Base-by-base conservation (phyloP, 2,113 vertebrate species). In the Paratilapia polleni region DNA sequence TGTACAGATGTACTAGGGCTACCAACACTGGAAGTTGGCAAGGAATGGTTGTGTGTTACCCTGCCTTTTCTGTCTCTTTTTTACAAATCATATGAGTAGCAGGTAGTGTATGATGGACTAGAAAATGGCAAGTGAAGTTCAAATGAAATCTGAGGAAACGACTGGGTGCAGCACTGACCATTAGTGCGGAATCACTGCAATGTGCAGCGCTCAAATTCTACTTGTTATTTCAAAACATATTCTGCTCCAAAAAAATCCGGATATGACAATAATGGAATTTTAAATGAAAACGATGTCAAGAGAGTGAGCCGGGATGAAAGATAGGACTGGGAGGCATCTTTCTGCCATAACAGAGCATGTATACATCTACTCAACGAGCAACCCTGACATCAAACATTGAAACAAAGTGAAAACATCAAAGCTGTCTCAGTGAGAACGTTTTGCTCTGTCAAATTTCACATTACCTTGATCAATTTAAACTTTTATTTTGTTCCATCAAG, bases 401-500 rank as follows among this genome's bases (percentile, higher is more conserved):
- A 89, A 88, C 81, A 88, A 88, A 90, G 80, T n/a, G 60, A 82
- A 80, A 85, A 86, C 81, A 90, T 93, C 90, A 90, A 91, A 92
- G 81, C 47, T 31, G 60, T 88, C 86, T 82, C 14, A 1, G 61
- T 2, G n/a, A 86, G 78, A 91, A 82, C 56, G 19, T 89, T 94
- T 92, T 90, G 61, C 84, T 90, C 84, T 66, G 90, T 89, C 90
- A 92, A 89, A 93, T 87, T 87, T 74, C 26, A 31, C 78, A 91
- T 86, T 81, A 86, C 82, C 90, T 91, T 91, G 90, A 95, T 94
- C 90, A 93, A 89, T 80, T 87, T 88, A 77, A 93, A 87, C 81
- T 85, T 90, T 80, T 77, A 88, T 88, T 90, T 84, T 77, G 79
- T 87, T 90, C 87, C 80, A 82, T 78, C 78, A 87, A 80, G 64